Evolutionary conservation across 2,113 vertebrate species (phyloP).

Genomic region (Platycercus adscitus): DNA sequence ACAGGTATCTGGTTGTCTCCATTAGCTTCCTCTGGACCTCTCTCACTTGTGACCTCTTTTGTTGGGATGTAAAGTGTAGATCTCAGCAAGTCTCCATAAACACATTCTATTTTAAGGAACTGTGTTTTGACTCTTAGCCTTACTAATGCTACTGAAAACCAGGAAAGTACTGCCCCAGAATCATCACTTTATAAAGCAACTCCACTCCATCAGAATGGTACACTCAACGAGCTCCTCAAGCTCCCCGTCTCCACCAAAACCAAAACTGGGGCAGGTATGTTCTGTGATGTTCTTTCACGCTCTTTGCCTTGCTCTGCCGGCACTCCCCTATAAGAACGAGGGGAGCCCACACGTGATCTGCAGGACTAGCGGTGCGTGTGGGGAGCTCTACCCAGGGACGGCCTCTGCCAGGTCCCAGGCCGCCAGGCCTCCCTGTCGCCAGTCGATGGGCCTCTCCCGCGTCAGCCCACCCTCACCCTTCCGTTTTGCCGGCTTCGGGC

Average conservation of each 20-base stretch:
- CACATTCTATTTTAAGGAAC: neutral
- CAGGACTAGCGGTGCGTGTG: accelerated
- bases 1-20: neutral
- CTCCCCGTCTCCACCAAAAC: neutral
- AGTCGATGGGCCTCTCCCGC: accelerated
- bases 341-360: accelerated
- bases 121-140: neutral
- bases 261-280: too few relatives aligned
- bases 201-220: neutral
- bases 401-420: accelerated
- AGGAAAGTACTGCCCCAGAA: neutral
- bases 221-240: neutral
- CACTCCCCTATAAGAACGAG: accelerated
- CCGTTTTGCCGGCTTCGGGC: neutral
- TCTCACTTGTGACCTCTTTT: neutral
- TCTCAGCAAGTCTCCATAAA: neutral
- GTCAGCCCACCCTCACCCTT: neutral
- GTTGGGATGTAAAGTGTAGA: neutral
- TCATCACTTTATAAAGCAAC: neutral
- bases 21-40: neutral
- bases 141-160: neutral
- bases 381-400: accelerated
- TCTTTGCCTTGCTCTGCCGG: neutral
- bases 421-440: neutral
- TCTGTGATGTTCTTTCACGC: neutral